Conservation (phyloP, 2,797 vertebrate genomes). For the Catharus ustulatus region DNA sequence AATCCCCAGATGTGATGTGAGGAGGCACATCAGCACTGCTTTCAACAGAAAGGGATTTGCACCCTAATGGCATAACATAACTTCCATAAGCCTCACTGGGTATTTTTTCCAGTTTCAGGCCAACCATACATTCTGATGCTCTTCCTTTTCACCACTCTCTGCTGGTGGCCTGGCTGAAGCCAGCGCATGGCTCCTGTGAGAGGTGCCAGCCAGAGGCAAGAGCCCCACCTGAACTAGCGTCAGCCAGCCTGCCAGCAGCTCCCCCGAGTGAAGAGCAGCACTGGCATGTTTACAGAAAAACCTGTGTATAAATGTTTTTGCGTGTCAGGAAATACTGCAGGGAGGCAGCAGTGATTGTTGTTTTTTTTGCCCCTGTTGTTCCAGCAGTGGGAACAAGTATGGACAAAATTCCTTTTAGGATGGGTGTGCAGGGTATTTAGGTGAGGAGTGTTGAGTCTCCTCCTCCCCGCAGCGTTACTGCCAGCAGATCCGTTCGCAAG, state of each 20-base stretch:
- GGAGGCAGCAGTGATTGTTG: neutral
- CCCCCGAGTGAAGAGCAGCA: neutral
- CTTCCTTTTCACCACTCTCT: neutral
- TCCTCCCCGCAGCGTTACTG: neutral
- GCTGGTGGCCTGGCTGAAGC: neutral
- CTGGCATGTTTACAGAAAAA: neutral
- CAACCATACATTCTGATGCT: neutral
- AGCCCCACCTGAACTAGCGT: neutral
- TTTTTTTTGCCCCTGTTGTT: neutral
- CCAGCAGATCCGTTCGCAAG: neutral
- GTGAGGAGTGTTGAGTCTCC: neutral
- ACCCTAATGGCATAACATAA: neutral
- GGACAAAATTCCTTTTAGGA: slow-evolving; percentile 16
- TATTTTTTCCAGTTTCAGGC: neutral
- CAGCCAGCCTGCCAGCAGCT: neutral
- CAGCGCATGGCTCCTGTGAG: accelerated
- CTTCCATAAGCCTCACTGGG: neutral
- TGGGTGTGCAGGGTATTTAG: neutral
- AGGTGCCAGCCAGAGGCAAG: neutral
- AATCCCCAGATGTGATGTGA: neutral
- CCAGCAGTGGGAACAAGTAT: slow-evolving; percentile 13
- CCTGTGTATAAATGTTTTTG: neutral
- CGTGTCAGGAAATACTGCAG: neutral
- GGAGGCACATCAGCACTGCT: neutral
- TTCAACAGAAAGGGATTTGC: neutral